Base-by-base conservation (phyloP, 92 coral and sea anemone species). In the Epizoanthus illoricatus region DNA sequence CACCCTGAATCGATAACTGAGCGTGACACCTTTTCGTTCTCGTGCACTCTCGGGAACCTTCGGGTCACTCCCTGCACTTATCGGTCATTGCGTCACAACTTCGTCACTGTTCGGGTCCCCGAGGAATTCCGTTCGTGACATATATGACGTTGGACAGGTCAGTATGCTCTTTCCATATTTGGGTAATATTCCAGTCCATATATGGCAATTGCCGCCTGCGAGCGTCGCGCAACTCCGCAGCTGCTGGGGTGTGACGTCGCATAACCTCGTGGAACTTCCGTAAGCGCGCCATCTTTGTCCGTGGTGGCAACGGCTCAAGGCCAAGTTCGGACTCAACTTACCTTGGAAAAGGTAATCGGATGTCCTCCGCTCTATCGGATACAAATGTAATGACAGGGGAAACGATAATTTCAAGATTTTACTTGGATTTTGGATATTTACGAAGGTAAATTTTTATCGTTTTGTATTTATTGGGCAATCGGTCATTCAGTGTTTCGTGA, bases 221-320 rank as follows among this genome's bases (percentile, higher is more conserved):
- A 87, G 83, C 67, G 84, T 75, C 89, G 87, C 89, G 92, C 89
- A 90, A 90, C 89, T 90, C 74, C 89, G 84, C 86, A 82, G 87
- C 80, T 89, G 87, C 90, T 89, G 86, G 89, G 97, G 92, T 90
- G 91, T 85, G 88, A 85, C 88, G 88, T 85, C 84, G 89, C 72
- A 85, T 78, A 69, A 88, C 97, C 97, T 93, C 97, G 97, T 93
- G 97, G 92, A 89, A 93, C 90, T 91, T 93, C 89, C 97, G 94
- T 89, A 89, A 90, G 85, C 91, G 97, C 97, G 97, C 97, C 97
- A 93, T 93, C 97, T 93, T 93, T 93, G 97, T 93, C 89, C 92
- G 83, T 81, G 82, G 70, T 58, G 67, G 86, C 86, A 87, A 85
- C 91, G 87, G 82, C 81, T 73, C 52, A 80, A 63, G 80, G 84